These are phyloP conservation scores for Antheraea yamamai DNA, from an alignment of 2,888 invertebrate species.

Conservation along the genomic window DNA sequence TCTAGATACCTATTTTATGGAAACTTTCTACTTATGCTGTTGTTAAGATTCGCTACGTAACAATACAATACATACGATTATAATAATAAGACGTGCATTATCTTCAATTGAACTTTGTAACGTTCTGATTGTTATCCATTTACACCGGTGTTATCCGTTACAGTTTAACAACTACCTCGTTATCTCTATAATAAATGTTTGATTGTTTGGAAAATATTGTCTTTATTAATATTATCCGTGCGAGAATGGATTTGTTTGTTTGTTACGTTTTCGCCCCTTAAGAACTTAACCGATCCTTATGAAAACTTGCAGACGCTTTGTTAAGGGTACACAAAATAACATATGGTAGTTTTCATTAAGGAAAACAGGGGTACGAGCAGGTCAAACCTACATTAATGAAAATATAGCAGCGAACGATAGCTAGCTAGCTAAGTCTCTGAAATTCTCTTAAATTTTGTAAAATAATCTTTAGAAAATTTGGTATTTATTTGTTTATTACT, in stretches of 20 bases:
- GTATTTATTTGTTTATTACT: not conserved
- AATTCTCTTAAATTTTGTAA: not conserved
- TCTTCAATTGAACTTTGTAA: slow-evolving; percentile 33
- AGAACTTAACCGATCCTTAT: too few relatives aligned
- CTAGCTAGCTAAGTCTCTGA: not conserved
- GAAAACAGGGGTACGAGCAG: too few relatives aligned
- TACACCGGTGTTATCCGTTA: not conserved
- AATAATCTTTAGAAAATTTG: not conserved
- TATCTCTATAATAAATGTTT: not conserved
- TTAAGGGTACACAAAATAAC: too few relatives aligned
- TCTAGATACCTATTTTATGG: slow-evolving; percentile 49
- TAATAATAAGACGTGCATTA: slow-evolving; percentile 33
- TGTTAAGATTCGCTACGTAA: slow-evolving; percentile 43
- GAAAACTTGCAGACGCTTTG: too few relatives aligned
- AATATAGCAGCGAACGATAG: too few relatives aligned
- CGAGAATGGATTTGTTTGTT: not conserved
- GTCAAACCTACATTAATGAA: too few relatives aligned
- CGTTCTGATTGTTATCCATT: slow-evolving; percentile 22
- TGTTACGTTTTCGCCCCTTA: not conserved
- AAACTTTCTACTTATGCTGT: slow-evolving; percentile 54
- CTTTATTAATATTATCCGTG: too few relatives aligned
- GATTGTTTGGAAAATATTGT: not conserved
- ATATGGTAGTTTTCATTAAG: too few relatives aligned
- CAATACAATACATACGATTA: slow-evolving; percentile 32
- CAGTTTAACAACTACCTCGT: not conserved